phyloP scores from a whole-genome alignment of 2,888 invertebrate species.

The Pecten maximus region DNA sequence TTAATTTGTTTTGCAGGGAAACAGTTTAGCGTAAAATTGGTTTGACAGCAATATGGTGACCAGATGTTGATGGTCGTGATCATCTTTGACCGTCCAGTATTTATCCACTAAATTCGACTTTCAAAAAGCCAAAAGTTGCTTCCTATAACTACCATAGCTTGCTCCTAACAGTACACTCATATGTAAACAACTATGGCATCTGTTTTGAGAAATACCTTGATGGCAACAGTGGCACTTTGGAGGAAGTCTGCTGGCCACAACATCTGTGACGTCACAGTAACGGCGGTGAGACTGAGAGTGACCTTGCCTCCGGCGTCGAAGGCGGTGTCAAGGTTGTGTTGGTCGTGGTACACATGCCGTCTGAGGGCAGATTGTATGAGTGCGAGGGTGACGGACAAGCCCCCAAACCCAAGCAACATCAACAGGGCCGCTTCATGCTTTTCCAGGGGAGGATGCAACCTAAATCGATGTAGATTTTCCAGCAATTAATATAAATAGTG shows the following conservation, averaged over 20 bases:
- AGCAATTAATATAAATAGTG: too few relatives aligned
- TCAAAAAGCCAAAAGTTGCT: too few relatives aligned
- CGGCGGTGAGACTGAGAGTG: constrained; percentile 70
- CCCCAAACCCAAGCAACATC: constrained; percentile 71
- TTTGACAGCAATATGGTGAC: too few relatives aligned
- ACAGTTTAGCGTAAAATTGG: too few relatives aligned
- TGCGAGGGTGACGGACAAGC: constrained; percentile 70
- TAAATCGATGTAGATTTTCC: constrained; percentile 22
- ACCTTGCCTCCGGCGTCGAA: constrained; percentile 75
- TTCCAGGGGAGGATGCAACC: constrained; percentile 60
- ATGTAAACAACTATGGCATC: too few relatives aligned
- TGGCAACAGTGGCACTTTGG: constrained; percentile 68
- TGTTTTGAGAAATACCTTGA: constrained; percentile 67
- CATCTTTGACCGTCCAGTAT: too few relatives aligned
- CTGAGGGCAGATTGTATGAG: constrained; percentile 67
- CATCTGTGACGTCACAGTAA: constrained; percentile 73
- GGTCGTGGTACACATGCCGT: constrained; percentile 69
- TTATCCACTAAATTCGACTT: too few relatives aligned
- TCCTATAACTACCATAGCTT: too few relatives aligned
- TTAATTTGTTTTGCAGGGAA: too few relatives aligned
- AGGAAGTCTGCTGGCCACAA: constrained; percentile 75
- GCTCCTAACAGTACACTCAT: too few relatives aligned
- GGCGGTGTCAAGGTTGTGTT: constrained; percentile 70
- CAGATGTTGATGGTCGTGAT: too few relatives aligned
- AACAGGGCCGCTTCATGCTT: constrained; percentile 66